phyloP scores from a whole-genome alignment of 1,140 invertebrate genomes.

The Aphidius ervi region DNA sequence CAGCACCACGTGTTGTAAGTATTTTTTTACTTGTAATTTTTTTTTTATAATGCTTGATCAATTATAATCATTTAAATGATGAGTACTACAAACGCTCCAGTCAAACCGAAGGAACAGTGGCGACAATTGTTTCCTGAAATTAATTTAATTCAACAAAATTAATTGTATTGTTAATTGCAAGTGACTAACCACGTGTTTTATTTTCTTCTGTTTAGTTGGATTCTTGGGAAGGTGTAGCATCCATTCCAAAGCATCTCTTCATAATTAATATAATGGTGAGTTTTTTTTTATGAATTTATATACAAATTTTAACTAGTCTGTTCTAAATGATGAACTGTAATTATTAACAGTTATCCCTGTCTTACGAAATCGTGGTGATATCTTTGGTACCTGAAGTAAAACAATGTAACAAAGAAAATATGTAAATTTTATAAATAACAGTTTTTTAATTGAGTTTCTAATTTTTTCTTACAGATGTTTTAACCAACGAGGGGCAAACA shows the following conservation, averaged over 20 bases:
- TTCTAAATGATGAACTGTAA: conserved; percentile 35
- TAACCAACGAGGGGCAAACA: neutral
- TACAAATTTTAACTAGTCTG: conserved; percentile 7
- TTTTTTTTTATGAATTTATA: conserved; percentile 10
- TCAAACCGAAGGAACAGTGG: conserved; percentile 38
- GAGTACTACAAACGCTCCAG: conserved; percentile 30
- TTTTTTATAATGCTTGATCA: too few species aligned
- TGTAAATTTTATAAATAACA: neutral
- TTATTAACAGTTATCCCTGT: conserved; percentile 40
- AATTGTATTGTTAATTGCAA: neutral
- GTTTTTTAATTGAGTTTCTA: conserved; percentile 3
- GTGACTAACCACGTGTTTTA: neutral
- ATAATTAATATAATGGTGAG: conserved; percentile 5
- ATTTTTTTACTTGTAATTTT: too few species aligned
- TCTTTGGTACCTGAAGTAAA: conserved; percentile 27
- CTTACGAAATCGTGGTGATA: conserved; percentile 37
- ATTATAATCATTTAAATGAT: conserved; percentile 26
- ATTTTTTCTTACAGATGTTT: conserved; percentile 2
- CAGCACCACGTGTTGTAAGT: too few species aligned
- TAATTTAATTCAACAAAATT: neutral
- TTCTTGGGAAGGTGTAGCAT: neutral
- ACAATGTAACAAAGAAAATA: neutral
- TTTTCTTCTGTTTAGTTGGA: too few species aligned
- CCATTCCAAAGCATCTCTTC: neutral
- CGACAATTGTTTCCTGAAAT: conserved; percentile 29